phyloP scores from a whole-genome alignment of 2,888 invertebrate species.

The Arenicola marina region DNA sequence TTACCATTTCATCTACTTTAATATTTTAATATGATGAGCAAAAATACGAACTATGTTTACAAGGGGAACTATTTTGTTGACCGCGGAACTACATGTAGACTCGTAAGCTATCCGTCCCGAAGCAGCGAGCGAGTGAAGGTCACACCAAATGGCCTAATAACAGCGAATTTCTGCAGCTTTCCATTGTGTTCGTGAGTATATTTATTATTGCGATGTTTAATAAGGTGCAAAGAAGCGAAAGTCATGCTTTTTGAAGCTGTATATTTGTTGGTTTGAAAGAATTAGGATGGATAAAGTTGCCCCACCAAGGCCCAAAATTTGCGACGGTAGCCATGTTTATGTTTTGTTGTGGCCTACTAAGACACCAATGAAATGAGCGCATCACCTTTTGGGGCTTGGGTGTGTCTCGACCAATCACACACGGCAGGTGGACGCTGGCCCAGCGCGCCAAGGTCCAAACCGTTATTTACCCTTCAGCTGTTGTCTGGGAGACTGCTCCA shows the following conservation, averaged over 20 bases:
- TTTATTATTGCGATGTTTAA: not conserved
- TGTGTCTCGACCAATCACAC: not conserved
- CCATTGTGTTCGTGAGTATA: not conserved
- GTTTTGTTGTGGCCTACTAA: constrained; percentile 10
- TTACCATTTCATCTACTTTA: too few relatives aligned
- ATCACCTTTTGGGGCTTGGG: too few relatives aligned
- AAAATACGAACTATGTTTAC: too few relatives aligned
- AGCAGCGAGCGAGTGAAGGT: constrained; percentile 1
- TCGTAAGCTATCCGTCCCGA: constrained; percentile 5
- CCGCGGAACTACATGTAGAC: too few relatives aligned
- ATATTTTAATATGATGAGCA: too few relatives aligned
- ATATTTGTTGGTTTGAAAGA: not conserved
- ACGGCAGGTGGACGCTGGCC: too few relatives aligned
- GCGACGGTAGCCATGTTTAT: constrained; percentile 2
- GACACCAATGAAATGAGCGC: too few relatives aligned
- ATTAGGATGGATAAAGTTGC: not conserved
- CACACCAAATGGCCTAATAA: not conserved
- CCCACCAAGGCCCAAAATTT: too few relatives aligned
- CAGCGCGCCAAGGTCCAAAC: too few relatives aligned
- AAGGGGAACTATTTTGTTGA: too few relatives aligned
- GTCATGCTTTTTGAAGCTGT: not conserved
- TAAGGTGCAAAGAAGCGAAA: not conserved
- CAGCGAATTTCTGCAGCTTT: constrained; percentile 3
- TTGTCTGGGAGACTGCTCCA: too few relatives aligned
- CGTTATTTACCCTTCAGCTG: too few relatives aligned